Conservation (phyloP, 2,113 vertebrate species). For the Eonycteris spelaea region DNA sequence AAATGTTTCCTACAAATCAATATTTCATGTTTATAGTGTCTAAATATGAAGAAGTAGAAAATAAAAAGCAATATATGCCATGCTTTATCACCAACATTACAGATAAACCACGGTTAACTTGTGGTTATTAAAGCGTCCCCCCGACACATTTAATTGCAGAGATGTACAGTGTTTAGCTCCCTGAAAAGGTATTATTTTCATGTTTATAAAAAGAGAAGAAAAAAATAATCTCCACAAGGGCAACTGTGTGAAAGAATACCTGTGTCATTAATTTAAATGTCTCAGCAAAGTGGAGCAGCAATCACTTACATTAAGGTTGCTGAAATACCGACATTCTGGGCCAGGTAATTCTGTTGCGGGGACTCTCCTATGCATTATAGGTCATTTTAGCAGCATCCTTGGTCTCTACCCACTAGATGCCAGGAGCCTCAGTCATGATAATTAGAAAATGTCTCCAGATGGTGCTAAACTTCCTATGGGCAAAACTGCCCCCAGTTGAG, state of each 20-base stretch:
- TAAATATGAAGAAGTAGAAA: background rate
- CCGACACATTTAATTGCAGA: background rate
- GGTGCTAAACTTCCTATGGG: background rate
- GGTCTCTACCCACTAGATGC: background rate
- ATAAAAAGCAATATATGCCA: background rate
- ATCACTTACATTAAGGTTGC: background rate
- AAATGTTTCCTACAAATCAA: background rate
- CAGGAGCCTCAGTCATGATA: background rate
- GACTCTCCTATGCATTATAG: fast-evolving
- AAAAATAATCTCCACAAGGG: background rate
- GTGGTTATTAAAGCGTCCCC: background rate
- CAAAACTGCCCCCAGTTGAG: background rate
- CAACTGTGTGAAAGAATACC: background rate
- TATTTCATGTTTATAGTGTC: background rate
- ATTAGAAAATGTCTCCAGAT: background rate
- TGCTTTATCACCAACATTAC: background rate
- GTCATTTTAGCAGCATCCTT: background rate
- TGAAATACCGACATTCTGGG: background rate
- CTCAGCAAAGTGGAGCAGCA: background rate
- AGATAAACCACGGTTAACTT: background rate
- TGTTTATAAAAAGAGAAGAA: background rate
- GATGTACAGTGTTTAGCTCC: background rate
- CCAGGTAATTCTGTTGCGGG: too few relatives aligned
- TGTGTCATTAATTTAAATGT: background rate
- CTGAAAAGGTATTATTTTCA: background rate